A percentile compares a stretch with the other conserved stretches of the same genome.
These are phyloP conservation scores for Alces alces DNA, from an alignment of 2,113 vertebrate genomes.

Conservation along the genomic window DNA sequence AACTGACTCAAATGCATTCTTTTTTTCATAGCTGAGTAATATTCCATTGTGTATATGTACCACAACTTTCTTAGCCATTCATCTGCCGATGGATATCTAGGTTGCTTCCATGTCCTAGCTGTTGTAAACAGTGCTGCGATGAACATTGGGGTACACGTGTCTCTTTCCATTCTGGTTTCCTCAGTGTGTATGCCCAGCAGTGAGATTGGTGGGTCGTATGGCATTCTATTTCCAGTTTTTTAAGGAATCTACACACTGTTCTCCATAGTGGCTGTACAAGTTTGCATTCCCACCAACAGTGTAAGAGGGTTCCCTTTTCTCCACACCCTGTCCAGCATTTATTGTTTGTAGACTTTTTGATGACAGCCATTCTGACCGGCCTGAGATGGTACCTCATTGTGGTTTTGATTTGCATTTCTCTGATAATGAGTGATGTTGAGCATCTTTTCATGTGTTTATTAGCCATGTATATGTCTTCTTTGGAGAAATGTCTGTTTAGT, in stretches of 20 bases:
- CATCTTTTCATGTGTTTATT: neutral
- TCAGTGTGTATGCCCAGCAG: neutral
- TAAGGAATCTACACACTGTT: neutral
- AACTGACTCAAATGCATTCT: neutral
- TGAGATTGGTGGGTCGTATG: neutral
- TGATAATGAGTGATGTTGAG: neutral
- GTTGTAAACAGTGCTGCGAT: neutral
- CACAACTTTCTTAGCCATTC: neutral
- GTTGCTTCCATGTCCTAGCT: neutral
- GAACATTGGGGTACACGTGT: fast-evolving
- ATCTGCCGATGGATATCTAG: neutral
- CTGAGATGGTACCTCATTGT: neutral
- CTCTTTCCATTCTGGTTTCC: neutral
- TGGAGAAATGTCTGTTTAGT: neutral
- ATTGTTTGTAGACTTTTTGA: neutral
- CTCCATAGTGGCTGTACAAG: neutral
- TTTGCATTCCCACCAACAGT: neutral
- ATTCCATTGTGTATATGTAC: neutral
- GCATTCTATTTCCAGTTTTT: neutral
- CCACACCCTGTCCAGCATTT: neutral
- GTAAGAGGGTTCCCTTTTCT: neutral
- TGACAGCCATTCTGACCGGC: neutral
- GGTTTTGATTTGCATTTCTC: neutral
- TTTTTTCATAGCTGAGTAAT: neutral
- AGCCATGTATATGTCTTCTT: neutral